A percentile compares a stretch with the other conserved stretches of the same genome.
Conservation (phyloP, 1,140 invertebrate species). For the Aphis craccivora region DNA sequence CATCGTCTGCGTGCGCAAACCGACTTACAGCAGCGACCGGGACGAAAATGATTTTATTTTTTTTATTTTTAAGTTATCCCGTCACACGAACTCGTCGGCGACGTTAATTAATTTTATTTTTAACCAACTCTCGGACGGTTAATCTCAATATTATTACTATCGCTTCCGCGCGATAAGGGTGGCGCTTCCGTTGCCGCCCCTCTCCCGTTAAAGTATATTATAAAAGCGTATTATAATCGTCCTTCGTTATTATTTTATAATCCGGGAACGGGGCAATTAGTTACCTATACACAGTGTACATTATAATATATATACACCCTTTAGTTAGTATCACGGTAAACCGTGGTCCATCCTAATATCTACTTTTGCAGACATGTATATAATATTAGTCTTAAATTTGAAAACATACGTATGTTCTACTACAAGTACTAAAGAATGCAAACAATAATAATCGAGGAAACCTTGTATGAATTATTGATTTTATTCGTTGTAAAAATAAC, state of each 20-base stretch:
- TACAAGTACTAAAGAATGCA: not conserved
- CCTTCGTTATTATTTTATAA: constrained; percentile 9
- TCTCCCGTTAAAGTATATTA: not conserved
- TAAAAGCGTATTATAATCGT: not conserved
- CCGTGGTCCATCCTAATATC: not conserved
- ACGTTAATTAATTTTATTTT: constrained; percentile 44
- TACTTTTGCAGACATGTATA: not conserved
- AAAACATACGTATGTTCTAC: not conserved
- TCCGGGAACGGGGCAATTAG: not conserved
- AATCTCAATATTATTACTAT: not conserved
- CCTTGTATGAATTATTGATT: not conserved
- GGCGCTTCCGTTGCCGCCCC: not conserved
- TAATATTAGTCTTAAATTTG: not conserved
- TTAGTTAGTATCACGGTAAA: not conserved
- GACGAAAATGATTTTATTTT: not conserved
- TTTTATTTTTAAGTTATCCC: not conserved
- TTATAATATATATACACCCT: not conserved
- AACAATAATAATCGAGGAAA: not conserved
- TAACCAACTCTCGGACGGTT: not conserved
- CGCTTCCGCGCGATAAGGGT: not conserved
- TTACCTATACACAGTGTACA: not conserved
- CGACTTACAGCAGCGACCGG: not conserved
- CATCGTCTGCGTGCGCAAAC: not conserved
- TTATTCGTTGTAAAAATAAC: not conserved
- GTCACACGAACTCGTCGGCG: not conserved